A percentile compares a stretch with the other conserved stretches of the same genome.
Conservation (phyloP, 1,140 invertebrate genomes). For the Pseudomyrmex cubaensis region DNA sequence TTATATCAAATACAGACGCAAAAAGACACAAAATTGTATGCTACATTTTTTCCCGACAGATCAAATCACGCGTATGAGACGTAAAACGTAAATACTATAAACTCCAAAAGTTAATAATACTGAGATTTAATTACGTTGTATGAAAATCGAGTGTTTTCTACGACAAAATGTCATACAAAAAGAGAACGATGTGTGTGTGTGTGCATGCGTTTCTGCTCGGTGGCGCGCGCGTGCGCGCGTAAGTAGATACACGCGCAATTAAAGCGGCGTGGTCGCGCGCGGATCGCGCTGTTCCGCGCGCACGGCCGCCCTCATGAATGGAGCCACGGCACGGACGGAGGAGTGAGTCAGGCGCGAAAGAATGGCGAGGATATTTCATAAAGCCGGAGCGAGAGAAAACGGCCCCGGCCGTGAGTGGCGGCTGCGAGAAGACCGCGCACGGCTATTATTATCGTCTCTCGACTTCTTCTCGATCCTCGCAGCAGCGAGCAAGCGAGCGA, state of each 20-base stretch:
- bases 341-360: constrained; percentile 73
- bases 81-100: no score
- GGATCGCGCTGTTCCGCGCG: constrained; percentile 72
- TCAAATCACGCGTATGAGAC: no score
- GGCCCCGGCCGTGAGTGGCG: constrained; percentile 39
- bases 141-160: background rate
- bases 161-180: constrained; percentile 44
- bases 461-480: constrained; percentile 56
- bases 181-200: background rate
- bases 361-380: constrained; percentile 72
- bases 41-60: no score
- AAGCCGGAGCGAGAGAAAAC: constrained; percentile 73
- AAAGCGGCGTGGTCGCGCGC: constrained; percentile 68
- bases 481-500: constrained; percentile 38
- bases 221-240: constrained; percentile 54
- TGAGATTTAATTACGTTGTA: no score
- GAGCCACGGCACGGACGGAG: constrained; percentile 39
- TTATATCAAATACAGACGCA: no score
- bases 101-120: no score
- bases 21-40: no score
- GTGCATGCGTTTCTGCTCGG: constrained; percentile 25
- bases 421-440: constrained; percentile 36
- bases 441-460: constrained; percentile 75
- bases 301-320: constrained; percentile 75
- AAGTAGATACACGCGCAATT: constrained; percentile 68